Percentiles rank a stretch among this genome's conserved stretches.
phyloP scores from a whole-genome alignment of 2,888 invertebrate species.

The Acrobasis suavella region DNA sequence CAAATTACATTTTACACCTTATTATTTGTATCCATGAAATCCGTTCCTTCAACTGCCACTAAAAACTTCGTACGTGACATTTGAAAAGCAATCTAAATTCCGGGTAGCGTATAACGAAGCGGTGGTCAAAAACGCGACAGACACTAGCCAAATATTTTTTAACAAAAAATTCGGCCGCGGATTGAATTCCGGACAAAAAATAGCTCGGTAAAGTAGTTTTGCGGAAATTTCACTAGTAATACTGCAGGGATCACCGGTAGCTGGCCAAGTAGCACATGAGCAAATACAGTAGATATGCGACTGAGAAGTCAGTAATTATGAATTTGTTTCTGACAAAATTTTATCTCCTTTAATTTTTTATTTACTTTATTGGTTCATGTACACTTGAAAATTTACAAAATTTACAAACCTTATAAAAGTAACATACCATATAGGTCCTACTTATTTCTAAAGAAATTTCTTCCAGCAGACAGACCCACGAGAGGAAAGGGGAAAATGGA shows the following conservation, averaged over 20 bases:
- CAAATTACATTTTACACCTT: slow-evolving; percentile 3
- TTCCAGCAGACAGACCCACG: too few species aligned
- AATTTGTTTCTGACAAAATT: not conserved
- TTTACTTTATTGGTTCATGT: too few species aligned
- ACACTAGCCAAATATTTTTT: slow-evolving; percentile 28
- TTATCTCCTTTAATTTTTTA: too few species aligned
- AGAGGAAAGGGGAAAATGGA: too few species aligned
- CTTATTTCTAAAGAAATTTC: too few species aligned
- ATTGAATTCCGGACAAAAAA: slow-evolving; percentile 42
- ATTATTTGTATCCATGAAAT: not conserved
- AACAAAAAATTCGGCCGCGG: slow-evolving; percentile 31
- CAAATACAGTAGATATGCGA: not conserved
- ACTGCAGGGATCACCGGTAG: not conserved
- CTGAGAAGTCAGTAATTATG: not conserved
- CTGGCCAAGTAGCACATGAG: not conserved
- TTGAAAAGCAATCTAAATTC: slow-evolving; percentile 1
- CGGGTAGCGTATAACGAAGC: slow-evolving; percentile 9
- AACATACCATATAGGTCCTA: too few species aligned
- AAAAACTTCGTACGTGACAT: slow-evolving; percentile 11
- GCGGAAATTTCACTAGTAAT: slow-evolving; percentile 28
- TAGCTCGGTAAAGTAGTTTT: slow-evolving; percentile 36
- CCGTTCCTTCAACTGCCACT: not conserved
- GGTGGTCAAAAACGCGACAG: slow-evolving; percentile 3
- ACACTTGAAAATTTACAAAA: too few species aligned
- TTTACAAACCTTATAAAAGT: too few species aligned